A percentile compares a stretch with the other conserved stretches of the same genome.
Evolutionary conservation across 2,888 invertebrate species (phyloP).

Genomic region (Poecilobothrus nobilitatus): DNA sequence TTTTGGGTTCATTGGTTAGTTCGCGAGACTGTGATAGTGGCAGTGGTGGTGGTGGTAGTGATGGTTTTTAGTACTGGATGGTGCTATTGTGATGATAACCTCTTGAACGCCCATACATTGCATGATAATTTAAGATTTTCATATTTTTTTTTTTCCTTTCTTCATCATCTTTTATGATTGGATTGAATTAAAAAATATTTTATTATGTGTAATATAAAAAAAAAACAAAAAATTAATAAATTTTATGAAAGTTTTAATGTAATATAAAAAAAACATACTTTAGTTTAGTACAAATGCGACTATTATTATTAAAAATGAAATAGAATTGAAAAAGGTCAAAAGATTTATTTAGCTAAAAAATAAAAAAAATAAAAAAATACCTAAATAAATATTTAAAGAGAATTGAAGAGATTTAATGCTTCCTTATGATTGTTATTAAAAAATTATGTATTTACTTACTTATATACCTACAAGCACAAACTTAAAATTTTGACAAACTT

Average conservation of each 20-base stretch:
- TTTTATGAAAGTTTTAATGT: no score
- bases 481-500: no score
- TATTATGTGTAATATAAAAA: background rate
- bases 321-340: background rate
- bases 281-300: no score
- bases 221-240: background rate
- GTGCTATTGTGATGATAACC: background rate
- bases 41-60: background rate
- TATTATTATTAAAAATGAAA: background rate
- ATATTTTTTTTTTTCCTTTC: background rate
- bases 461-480: no score
- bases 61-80: background rate
- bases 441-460: no score
- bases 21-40: background rate
- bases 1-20: no score
- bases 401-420: no score
- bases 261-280: no score
- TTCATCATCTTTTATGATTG: background rate
- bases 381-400: no score
- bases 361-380: no score
- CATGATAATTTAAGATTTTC: background rate
- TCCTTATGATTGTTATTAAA: no score
- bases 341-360: background rate
- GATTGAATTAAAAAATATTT: background rate
- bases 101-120: conserved; percentile 1